Evolutionary conservation across 2,113 vertebrate genomes (phyloP).

Genomic region (Sardina pilchardus): DNA sequence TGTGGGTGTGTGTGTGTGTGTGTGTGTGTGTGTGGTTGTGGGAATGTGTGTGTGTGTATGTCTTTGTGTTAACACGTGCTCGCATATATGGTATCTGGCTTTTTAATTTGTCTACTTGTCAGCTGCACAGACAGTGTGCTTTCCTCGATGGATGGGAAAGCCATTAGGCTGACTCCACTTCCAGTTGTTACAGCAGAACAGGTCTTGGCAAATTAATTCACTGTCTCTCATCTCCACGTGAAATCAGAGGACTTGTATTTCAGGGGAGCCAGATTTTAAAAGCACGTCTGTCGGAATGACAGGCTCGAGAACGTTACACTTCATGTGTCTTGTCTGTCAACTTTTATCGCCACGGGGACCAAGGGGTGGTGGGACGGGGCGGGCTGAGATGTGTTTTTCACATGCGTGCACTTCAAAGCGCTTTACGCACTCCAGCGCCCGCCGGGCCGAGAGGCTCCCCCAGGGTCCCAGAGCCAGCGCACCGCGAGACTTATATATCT

Average conservation of each 20-base stretch:
- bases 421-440: slow-evolving; percentile 43
- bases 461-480: slow-evolving; percentile 37
- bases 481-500: slow-evolving; percentile 45
- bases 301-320: slow-evolving; percentile 52
- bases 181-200: slow-evolving; percentile 66
- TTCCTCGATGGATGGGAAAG: slow-evolving; percentile 53
- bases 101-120: slow-evolving; percentile 44
- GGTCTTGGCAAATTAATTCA: slow-evolving; percentile 58
- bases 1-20: slow-evolving; percentile 33
- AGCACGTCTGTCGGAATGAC: slow-evolving; percentile 41
- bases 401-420: slow-evolving; percentile 59
- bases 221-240: slow-evolving; percentile 53
- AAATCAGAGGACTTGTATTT: slow-evolving; percentile 12
- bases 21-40: slow-evolving; percentile 36
- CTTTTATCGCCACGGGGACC: slow-evolving; percentile 50
- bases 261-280: slow-evolving; percentile 2
- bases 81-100: slow-evolving; percentile 42
- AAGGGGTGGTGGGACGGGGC: slow-evolving; percentile 32
- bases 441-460: slow-evolving; percentile 44
- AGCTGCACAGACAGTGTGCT: slow-evolving; percentile 46
- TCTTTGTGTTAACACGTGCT: slow-evolving; percentile 23
- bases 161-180: slow-evolving; percentile 60
- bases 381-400: slow-evolving; percentile 62
- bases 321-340: slow-evolving; percentile 56
- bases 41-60: slow-evolving; percentile 41